Evolutionary conservation across 2,888 invertebrate species (phyloP), one percentile per base, ranked within the genome.

Genomic region (Bombylius discolor): DNA sequence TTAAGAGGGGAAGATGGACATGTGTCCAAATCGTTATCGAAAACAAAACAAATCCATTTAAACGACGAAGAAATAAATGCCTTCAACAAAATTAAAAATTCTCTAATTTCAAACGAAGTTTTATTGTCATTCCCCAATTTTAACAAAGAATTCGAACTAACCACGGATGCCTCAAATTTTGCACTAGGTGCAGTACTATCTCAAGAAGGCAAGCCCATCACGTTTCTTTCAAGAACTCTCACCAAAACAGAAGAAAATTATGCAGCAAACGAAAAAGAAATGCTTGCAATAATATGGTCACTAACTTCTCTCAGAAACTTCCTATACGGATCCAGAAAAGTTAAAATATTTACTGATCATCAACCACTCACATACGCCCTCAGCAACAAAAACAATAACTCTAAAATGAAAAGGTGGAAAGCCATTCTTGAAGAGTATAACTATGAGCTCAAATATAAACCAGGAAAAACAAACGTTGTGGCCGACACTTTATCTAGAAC

Each of bases 211-310:
- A 55, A 61, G 47, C 67, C 66, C 1, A 61, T 70, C 11, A 65
- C 64, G 31, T 68, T 64, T 53, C 61, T 68, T 5, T 68, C 67
- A 32, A 61, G 68, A 60, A 68, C 64, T 1, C 56, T 64, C 52
- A 62, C 56, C 11, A 51, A 58, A 52, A 58, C 64, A 0, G 65
- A 69, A 62, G 51, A 45, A 34, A 65, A 62, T 39, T 68, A 68
- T 53, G 62, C 64, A 1, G 63, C 65, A 4, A 67, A 69, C 14
- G 70, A 72, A 58, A 70, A 69, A 50, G 51, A 55, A 47, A 55
- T 55, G 55, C 42, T 55, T 5, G 55, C 55, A 8, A 53, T 55
- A 5, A 47, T 55, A 8, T 51, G 51, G 55, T 47, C 55, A 13
- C 32, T 55, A 33, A 55, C 46, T n/a, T 50, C 55, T n/a, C 44